phyloP scores from a whole-genome alignment of 2,888 invertebrate species.

The Luffia ferchaultella region DNA sequence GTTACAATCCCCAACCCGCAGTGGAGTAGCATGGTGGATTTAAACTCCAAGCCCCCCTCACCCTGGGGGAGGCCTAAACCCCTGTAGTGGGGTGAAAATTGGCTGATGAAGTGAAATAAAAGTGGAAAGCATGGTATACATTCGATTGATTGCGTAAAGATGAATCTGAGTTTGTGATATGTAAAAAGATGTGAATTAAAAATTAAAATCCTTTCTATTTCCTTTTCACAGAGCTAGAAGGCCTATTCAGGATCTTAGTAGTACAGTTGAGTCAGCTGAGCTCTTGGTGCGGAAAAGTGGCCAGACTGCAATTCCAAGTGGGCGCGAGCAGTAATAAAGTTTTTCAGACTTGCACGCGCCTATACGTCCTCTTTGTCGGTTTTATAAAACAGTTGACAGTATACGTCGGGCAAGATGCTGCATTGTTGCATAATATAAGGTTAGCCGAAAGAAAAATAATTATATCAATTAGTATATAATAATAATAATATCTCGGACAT shows the following conservation, averaged over 20 bases:
- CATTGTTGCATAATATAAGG: conserved; percentile 1
- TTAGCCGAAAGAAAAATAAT: background rate
- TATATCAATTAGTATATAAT: background rate
- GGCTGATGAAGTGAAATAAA: no score
- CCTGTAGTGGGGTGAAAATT: no score
- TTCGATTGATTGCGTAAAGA: no score
- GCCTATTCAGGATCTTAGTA: conserved; percentile 33
- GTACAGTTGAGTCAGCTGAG: conserved; percentile 37
- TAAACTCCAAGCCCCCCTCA: no score
- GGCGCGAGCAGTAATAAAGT: conserved; percentile 36
- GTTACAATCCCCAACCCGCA: no score
- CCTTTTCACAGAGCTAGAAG: conserved; percentile 31
- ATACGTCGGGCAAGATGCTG: background rate
- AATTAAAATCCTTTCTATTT: no score
- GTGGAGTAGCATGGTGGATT: no score
- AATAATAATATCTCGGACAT: background rate
- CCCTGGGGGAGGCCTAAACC: no score
- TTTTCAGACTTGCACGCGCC: conserved; percentile 24
- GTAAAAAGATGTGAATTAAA: no score
- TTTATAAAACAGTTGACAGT: conserved; percentile 25
- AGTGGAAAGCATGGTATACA: no score
- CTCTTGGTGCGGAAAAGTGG: conserved; percentile 22
- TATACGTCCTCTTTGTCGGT: conserved; percentile 30
- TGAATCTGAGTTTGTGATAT: no score
- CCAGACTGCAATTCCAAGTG: conserved; percentile 29